Evolutionary conservation across 2,888 invertebrate genomes (phyloP), one percentile per base, ranked within the genome.

Genomic region (Callimorpha dominula): DNA sequence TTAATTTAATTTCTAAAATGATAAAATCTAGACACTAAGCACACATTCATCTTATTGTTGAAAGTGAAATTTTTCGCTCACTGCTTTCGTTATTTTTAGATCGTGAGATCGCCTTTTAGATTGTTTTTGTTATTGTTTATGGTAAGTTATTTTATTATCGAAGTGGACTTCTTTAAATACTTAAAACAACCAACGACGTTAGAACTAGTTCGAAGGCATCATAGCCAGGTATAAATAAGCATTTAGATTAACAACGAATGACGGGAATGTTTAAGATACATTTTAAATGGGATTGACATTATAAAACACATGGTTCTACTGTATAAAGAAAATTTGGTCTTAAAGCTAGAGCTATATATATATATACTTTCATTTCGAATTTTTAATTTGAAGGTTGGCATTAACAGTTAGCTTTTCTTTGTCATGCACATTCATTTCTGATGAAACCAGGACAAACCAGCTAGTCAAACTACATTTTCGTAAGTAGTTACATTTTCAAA

Each of bases 21-120:
- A 66, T 66, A 42, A 68, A 71, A 78, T 80, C 71, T 80, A 71
- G 74, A 68, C 76, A 65, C 68, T 81, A 72, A 75, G 67, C 76
- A 65, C 71, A 72, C 65, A 70, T 78, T 66, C 63, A 68, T 80
- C 60, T 71, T 50, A 72, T 71, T 74, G 74, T 80, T 71, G 76
- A 84, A 67, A 84, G 84, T 78, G 77, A 84, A 84, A 81, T 66
- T 42, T 81, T 78, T 78, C 71, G 71, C 72, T 68, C 70, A 78
- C 43, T 50, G 67, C 71, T 73, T 60, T 82, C 81, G 78, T 83
- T 80, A 77, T 46, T 80, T 78, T 60, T 6, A 31, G 20, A 60
- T 60, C 73, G 78, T 82, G 31, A 15, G 62, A 46, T 31, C 49
- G 31, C 31, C 60, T 68, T 68, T 31, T 62, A 17, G 9, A 68